Conservation (phyloP, 2,113 vertebrate genomes). For the Syngnathoides biaculeatus region DNA sequence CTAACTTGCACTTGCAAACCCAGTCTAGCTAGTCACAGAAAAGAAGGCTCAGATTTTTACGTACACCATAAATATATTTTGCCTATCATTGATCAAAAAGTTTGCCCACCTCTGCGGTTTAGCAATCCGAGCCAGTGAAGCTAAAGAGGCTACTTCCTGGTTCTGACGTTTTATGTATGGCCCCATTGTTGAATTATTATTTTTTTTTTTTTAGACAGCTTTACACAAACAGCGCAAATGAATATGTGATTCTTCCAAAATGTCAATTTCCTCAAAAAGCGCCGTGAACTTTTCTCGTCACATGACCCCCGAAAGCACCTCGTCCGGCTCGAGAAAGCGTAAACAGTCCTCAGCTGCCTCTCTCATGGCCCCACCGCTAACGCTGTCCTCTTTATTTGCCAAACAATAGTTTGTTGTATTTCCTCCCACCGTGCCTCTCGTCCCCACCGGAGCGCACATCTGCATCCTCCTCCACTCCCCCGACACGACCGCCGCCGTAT, state of each 20-base stretch:
- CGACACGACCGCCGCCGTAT: conserved; percentile 39
- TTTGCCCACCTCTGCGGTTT: too few species aligned
- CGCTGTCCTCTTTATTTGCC: conserved; percentile 42
- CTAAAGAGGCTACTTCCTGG: too few species aligned
- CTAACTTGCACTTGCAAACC: background rate
- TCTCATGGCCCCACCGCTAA: conserved; percentile 44
- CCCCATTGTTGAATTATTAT: too few species aligned
- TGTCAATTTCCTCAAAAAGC: background rate
- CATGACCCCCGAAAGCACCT: background rate
- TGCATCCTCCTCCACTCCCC: conserved; percentile 66
- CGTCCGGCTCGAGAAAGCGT: conserved; percentile 9
- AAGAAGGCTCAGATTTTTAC: too few species aligned
- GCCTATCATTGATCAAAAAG: too few species aligned
- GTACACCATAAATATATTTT: too few species aligned
- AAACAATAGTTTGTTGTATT: conserved; percentile 73
- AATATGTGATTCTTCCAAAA: too few species aligned
- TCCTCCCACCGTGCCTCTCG: conserved; percentile 63
- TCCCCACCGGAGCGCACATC: conserved; percentile 58
- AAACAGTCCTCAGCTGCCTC: conserved; percentile 57
- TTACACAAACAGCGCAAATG: too few species aligned
- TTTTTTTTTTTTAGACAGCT: too few species aligned
- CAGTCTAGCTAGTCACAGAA: too few species aligned
- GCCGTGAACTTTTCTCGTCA: background rate
- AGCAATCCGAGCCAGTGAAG: too few species aligned
- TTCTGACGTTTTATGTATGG: too few species aligned